Evolutionary conservation across 64 coral and sea anemone species (phyloP).

Genomic region (Astreopora myriophthalma): DNA sequence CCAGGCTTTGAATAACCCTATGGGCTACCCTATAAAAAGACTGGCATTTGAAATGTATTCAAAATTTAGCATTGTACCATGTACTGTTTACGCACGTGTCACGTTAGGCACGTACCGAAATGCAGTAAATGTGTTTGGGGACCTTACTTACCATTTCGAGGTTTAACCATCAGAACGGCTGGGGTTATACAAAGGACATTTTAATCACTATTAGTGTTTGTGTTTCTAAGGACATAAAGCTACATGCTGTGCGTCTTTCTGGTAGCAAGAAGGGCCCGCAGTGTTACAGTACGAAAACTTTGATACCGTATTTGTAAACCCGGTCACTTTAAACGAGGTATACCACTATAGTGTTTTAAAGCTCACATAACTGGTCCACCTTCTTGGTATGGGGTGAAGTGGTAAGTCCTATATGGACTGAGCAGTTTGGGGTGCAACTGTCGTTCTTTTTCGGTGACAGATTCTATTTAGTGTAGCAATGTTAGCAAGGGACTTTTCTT

Average conservation of each 20-base stretch:
- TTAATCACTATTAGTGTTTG: background rate
- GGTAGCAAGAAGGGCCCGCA: background rate
- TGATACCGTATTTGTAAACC: background rate
- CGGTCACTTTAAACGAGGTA: background rate
- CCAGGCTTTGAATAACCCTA: no score
- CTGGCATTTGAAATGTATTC: no score
- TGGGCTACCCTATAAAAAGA: no score
- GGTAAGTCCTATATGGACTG: background rate
- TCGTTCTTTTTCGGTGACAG: no score
- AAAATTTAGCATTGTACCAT: no score
- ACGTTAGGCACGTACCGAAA: no score
- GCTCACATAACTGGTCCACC: background rate
- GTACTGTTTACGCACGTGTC: no score
- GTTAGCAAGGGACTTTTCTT: background rate
- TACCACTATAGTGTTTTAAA: background rate
- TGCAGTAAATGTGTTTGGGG: no score
- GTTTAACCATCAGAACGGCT: background rate
- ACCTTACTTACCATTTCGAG: background rate
- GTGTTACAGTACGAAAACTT: background rate
- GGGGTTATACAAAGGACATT: background rate
- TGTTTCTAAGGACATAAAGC: background rate
- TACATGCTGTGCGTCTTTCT: conserved; percentile 28
- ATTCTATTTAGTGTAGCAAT: no score
- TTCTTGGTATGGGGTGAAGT: background rate
- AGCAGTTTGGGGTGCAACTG: no score